These are phyloP conservation scores for Cyaniris semiargus DNA, from an alignment of 2,888 invertebrate genomes.

Conservation along the genomic window DNA sequence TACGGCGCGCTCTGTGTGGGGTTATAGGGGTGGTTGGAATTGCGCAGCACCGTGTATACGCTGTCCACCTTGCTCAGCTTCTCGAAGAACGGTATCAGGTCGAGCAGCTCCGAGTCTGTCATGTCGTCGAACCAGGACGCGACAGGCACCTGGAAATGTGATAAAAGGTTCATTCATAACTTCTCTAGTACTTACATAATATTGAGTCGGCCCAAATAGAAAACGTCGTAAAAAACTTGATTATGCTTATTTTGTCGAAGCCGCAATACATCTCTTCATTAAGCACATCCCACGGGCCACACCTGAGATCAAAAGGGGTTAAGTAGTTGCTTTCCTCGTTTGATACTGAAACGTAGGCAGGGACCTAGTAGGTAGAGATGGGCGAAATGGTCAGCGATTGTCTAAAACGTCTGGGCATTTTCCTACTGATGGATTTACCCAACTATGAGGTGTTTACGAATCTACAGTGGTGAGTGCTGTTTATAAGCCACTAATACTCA, in stretches of 20 bases:
- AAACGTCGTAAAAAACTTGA: no score
- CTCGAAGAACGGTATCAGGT: constrained; percentile 99
- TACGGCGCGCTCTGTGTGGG: constrained; percentile 71
- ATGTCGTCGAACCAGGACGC: constrained; percentile 99
- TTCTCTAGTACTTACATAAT: background rate
- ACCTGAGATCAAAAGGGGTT: no score
- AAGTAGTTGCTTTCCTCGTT: no score
- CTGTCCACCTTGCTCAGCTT: constrained; percentile 97
- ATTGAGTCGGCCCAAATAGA: background rate
- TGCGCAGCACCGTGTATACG: constrained; percentile 96
- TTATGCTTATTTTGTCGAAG: no score
- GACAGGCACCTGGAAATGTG: constrained; percentile 90
- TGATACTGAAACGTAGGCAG: no score
- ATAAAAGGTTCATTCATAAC: background rate
- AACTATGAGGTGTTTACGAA: no score
- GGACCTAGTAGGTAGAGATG: no score
- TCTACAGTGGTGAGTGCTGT: background rate
- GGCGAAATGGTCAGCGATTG: no score
- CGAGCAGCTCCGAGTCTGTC: constrained; percentile 97
- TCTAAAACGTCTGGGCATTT: no score
- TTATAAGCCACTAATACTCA: constrained; percentile 77
- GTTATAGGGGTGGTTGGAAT: constrained; percentile 93
- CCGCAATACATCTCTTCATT: no score
- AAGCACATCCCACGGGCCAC: no score
- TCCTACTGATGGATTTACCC: no score